These are phyloP conservation scores for Plagiodera versicolora DNA, from an alignment of 2,888 invertebrate species.

Conservation along the genomic window DNA sequence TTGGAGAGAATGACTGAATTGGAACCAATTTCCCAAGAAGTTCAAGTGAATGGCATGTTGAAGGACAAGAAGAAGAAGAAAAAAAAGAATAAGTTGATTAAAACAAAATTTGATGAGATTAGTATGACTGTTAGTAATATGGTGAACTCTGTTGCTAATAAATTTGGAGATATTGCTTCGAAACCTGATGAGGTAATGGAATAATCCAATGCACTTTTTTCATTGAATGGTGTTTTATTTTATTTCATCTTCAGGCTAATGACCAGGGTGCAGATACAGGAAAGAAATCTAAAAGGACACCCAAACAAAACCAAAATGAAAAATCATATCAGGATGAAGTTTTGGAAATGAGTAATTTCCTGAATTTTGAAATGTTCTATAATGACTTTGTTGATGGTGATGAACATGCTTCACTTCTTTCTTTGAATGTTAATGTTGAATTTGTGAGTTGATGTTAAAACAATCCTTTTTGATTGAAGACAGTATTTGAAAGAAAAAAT, in stretches of 20 bases:
- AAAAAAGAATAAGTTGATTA: slow-evolving; percentile 39
- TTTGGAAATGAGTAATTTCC: slow-evolving; percentile 36
- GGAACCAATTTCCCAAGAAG: slow-evolving; percentile 28
- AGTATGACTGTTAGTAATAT: slow-evolving; percentile 32
- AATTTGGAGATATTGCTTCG: slow-evolving; percentile 28
- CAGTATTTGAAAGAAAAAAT: too few species aligned
- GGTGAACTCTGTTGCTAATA: slow-evolving; percentile 26
- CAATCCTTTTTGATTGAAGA: too few species aligned
- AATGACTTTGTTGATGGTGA: slow-evolving; percentile 34
- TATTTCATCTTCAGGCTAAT: not conserved
- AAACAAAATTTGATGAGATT: slow-evolving; percentile 39
- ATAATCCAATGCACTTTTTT: too few species aligned
- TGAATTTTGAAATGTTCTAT: slow-evolving; percentile 38
- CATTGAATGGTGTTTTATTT: too few species aligned
- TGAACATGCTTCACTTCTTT: slow-evolving; percentile 35
- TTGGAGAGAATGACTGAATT: slow-evolving; percentile 36
- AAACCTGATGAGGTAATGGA: slow-evolving; percentile 12
- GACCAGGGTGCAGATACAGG: slow-evolving; percentile 11
- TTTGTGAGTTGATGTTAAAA: slow-evolving; percentile 37
- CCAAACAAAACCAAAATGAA: slow-evolving; percentile 9
- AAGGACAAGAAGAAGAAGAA: slow-evolving; percentile 34
- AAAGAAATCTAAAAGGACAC: slow-evolving; percentile 12
- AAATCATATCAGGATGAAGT: slow-evolving; percentile 38
- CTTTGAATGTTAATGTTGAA: slow-evolving; percentile 39
- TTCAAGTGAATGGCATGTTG: slow-evolving; percentile 16